Base-by-base conservation (phyloP, 35 echinoderm and acorn worm genomes). In the Amphiura filiformis region DNA sequence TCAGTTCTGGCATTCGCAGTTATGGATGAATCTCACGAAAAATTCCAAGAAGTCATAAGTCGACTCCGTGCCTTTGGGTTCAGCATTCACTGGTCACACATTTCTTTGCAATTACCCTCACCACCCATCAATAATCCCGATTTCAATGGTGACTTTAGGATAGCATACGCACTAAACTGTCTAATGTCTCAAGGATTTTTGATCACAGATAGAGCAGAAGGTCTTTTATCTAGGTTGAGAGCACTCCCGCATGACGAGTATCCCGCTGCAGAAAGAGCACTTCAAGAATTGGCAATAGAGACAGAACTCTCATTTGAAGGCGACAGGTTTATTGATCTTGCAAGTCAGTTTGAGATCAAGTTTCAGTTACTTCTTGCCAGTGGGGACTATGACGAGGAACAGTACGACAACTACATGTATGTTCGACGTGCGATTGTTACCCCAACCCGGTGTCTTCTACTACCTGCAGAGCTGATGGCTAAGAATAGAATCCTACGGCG, bases 371-470 rank as follows among this genome's bases (percentile, higher is more conserved):
- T 7, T 15, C n/a, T 4, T 7, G 31, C 12, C 0, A 40, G 57
- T 34, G 22, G n/a, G 30, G 34, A 28, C 31, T 34, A 26, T 4
- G 57, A 85, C 3, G 42, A 57, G 28, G 83, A 85, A 11, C 22
- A 35, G 9, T 34, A 57, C 31, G 40, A 32, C 17, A 85, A 38
- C 31, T 85, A 32, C 32, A 32, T 30, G 31, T 85, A 85, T 39
- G 83, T 85, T 13, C 83, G 83, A 12, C 83, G 83, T 34, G n/a
- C 41, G 13, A 35, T 64, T 4, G 44, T 57, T 22, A 85, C 83
- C 32, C 83, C 83, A 57, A 52, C 83, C 1, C n/a, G 83, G 13
- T 38, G n/a, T 26, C 3, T 85, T 15, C 57, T 85, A 26, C 15
- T 64, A 15, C 83, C 47, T 35, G 7, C 83, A 32, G 47, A 85